phyloP scores from a whole-genome alignment of 1,140 invertebrate species.

The Agraylea sexmaculata region DNA sequence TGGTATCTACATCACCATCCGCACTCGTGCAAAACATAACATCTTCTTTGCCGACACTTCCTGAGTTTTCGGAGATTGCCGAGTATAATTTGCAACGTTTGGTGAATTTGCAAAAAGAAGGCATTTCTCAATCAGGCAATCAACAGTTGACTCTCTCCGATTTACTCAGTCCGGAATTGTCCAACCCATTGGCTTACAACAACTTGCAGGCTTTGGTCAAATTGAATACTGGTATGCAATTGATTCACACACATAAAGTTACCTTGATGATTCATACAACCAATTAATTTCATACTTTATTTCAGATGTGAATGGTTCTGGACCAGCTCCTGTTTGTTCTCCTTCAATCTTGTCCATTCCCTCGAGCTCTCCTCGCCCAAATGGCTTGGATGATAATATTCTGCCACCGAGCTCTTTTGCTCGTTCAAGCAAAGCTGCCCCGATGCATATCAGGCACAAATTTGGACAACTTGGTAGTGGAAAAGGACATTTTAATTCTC shows the following conservation, averaged over 20 bases:
- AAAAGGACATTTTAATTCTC: slow-evolving; percentile 91
- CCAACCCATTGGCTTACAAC: slow-evolving; percentile 63
- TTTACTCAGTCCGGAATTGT: slow-evolving; percentile 58
- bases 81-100: slow-evolving; percentile 74
- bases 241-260: not conserved
- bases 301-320: slow-evolving; percentile 14
- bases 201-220: slow-evolving; percentile 83
- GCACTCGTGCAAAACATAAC: slow-evolving; percentile 36
- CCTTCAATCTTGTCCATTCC: slow-evolving; percentile 33
- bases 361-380: slow-evolving; percentile 22
- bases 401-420: slow-evolving; percentile 36
- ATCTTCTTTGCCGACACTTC: slow-evolving; percentile 31
- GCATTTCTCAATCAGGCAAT: slow-evolving; percentile 52
- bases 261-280: not conserved
- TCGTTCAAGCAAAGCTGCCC: slow-evolving; percentile 58
- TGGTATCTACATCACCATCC: slow-evolving; percentile 32
- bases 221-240: slow-evolving; percentile 51
- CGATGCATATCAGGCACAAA: slow-evolving; percentile 82
- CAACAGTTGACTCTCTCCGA: slow-evolving; percentile 57
- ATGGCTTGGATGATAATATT: slow-evolving; percentile 33
- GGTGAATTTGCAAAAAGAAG: slow-evolving; percentile 57
- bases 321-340: slow-evolving; percentile 36
- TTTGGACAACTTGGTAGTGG: slow-evolving; percentile 86
- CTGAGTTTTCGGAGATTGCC: slow-evolving; percentile 54
- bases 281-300: too few relatives aligned